These are phyloP conservation scores for Folsomia manolachei DNA, from an alignment of 2,888 invertebrate species.

Conservation along the genomic window DNA sequence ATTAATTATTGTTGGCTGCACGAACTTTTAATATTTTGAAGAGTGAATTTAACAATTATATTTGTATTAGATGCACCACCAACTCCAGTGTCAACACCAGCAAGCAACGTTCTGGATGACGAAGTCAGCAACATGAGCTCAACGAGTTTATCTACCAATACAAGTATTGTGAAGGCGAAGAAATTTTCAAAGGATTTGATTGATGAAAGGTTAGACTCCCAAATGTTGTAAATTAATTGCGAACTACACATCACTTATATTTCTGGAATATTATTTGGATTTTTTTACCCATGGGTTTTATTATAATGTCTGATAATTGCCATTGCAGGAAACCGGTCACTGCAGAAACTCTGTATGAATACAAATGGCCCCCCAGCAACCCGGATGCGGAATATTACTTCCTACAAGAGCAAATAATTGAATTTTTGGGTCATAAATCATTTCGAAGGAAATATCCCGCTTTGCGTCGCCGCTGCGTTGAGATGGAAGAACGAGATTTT, in stretches of 20 bases:
- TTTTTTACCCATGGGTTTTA: no score
- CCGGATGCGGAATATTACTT: slow-evolving; percentile 73
- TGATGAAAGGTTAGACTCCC: slow-evolving; percentile 55
- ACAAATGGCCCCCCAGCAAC: slow-evolving; percentile 78
- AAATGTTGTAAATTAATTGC: not conserved
- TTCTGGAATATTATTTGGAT: no score
- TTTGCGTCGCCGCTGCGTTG: slow-evolving; percentile 74
- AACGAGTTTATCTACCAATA: slow-evolving; percentile 55
- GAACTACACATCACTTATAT: not conserved
- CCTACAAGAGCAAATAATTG: slow-evolving; percentile 94
- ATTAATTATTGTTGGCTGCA: no score
- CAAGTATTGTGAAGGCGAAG: slow-evolving; percentile 58
- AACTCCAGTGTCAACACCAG: not conserved
- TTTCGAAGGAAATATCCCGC: slow-evolving; percentile 96
- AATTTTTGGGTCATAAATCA: slow-evolving; percentile 90
- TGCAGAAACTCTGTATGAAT: slow-evolving; percentile 87
- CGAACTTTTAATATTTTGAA: no score
- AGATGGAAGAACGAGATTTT: slow-evolving; percentile 87
- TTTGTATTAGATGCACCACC: not conserved
- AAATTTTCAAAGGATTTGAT: slow-evolving; percentile 59
- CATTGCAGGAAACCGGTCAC: slow-evolving; percentile 60
- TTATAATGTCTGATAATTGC: no score
- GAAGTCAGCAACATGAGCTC: slow-evolving; percentile 76
- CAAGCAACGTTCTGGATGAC: slow-evolving; percentile 55
- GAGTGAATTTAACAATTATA: no score